Evolutionary conservation across 1,140 invertebrate species (phyloP).

Genomic region (Spodoptera litura): DNA sequence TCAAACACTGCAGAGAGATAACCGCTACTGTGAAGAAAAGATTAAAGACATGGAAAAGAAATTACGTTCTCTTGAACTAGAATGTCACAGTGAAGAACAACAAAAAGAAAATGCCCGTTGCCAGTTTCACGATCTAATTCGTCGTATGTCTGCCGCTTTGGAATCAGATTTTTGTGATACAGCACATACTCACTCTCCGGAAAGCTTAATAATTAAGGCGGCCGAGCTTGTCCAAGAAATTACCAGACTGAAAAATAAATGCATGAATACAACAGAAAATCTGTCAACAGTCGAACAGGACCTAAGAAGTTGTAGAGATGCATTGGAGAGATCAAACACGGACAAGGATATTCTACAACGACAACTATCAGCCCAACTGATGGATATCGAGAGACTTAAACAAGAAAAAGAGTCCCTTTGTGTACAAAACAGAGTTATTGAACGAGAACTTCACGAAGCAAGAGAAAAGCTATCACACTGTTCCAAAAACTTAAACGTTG

Average conservation of each 20-base stretch:
- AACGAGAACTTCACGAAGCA: constrained; percentile 89
- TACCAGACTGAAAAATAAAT: constrained; percentile 86
- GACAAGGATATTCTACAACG: constrained; percentile 91
- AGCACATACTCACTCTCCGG: constrained; percentile 87
- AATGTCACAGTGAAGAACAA: constrained; percentile 89
- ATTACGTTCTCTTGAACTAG: constrained; percentile 89
- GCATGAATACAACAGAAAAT: constrained; percentile 87
- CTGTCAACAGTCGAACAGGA: constrained; percentile 89
- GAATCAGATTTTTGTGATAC: constrained; percentile 89
- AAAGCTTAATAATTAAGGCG: constrained; percentile 90
- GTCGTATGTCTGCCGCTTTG: constrained; percentile 89
- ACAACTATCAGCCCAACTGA: constrained; percentile 88
- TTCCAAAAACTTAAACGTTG: constrained; percentile 88
- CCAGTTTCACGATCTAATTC: constrained; percentile 90
- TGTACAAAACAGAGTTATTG: constrained; percentile 88
- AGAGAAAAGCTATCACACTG: constrained; percentile 89
- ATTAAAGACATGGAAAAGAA: constrained; percentile 91
- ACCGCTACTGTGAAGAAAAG: constrained; percentile 91
- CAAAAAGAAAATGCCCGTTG: constrained; percentile 89
- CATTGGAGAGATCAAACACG: constrained; percentile 87
- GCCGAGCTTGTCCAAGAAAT: constrained; percentile 90
- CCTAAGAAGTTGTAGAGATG: constrained; percentile 88
- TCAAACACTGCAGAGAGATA: constrained; percentile 91
- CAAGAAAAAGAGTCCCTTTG: constrained; percentile 90
- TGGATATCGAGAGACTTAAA: constrained; percentile 89